Evolutionary conservation across 2,888 invertebrate species (phyloP).

Genomic region (Crepidodera aurea): DNA sequence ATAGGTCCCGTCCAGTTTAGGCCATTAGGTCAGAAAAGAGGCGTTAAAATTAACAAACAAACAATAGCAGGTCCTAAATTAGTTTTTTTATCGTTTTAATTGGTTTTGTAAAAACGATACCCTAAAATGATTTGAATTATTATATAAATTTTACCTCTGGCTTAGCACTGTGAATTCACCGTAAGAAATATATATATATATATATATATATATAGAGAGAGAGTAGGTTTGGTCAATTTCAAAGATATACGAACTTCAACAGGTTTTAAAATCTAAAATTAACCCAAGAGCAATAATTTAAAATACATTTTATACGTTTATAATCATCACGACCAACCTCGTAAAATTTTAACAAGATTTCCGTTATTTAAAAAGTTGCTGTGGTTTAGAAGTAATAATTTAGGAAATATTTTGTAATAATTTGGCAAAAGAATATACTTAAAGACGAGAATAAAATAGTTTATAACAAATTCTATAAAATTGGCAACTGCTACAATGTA

Average conservation of each 20-base stretch:
- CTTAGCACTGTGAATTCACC: too few species aligned
- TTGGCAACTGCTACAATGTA: too few species aligned
- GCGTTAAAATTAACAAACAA: too few species aligned
- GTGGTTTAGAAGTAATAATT: constrained; percentile 1
- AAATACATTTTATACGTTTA: background rate
- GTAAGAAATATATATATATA: too few species aligned
- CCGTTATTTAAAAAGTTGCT: background rate
- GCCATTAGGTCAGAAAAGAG: too few species aligned
- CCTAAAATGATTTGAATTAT: too few species aligned
- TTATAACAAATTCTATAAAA: background rate
- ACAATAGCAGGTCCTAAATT: too few species aligned
- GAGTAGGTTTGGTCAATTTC: background rate
- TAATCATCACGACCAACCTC: background rate
- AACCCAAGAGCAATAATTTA: background rate
- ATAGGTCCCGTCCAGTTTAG: too few species aligned
- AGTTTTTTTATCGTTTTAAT: too few species aligned
- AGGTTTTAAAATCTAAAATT: constrained; percentile 2
- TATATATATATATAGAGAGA: too few species aligned
- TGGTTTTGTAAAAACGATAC: too few species aligned
- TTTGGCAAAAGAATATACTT: background rate
- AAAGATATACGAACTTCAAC: background rate
- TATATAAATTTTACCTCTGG: too few species aligned
- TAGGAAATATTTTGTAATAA: background rate
- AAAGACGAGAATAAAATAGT: background rate
- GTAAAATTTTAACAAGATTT: background rate